Evolutionary conservation across 1,140 invertebrate genomes (phyloP), one percentile per base, ranked within the genome.

Genomic region (Leptopilina boulardi): DNA sequence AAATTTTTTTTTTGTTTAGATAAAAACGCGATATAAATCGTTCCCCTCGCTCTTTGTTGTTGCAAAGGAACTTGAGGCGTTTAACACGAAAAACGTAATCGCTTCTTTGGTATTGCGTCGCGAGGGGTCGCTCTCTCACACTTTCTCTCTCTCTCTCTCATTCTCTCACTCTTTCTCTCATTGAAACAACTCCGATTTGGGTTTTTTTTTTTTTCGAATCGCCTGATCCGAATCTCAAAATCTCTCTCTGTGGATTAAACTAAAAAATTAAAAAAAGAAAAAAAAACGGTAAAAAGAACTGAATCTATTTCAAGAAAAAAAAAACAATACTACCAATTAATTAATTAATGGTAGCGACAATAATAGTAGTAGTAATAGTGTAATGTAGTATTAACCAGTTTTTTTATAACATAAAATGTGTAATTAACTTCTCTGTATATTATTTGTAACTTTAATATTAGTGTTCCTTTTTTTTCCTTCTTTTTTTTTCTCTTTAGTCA

Each of bases 81-180:
- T 79, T 83, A 85, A 85, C 86, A 87, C 81, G 80, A 85, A 87
- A 87, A 85, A 88, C 84, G 80, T 86, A 86, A 84, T 84, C 84
- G 86, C 86, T 87, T 89, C 87, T 89, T 89, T 89, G 87, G 87
- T 88, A 89, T 88, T 87, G 83, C 80, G 82, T 77, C 81, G 82
- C 83, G 83, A 86, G 83, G 82, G 79, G 80, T 71, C 59, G 59
- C 70, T 77, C 70, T 77, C 51, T 79, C 77, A 21, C 56, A 34
- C 59, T 59, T 30, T 56, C 54, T 59, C 56, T 26, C 56, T 56
- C 54, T 59, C 56, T 59, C 59, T 38, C 34, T 38, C 34, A n/a
- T n/a, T 38, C 34, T 38, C 34, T 38, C 34, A 38, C 2, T 30
- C 34, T n/a, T n/a, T 59, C 56, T 66, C 59, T 66, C 59, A 66